phyloP scores from a whole-genome alignment of 2,888 invertebrate species.

The Tuberolachnus salignus region DNA sequence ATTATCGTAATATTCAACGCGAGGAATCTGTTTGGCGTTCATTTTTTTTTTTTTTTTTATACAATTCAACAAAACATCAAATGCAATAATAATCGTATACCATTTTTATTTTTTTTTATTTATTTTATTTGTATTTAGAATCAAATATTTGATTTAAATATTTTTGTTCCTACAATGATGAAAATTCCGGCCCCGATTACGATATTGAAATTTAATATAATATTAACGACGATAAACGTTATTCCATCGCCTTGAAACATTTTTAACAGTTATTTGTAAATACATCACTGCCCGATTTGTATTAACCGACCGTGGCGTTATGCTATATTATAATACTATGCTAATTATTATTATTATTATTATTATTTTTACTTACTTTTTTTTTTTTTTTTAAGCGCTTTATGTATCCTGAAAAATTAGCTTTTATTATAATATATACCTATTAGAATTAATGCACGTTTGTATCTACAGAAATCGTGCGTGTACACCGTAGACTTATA shows the following conservation, averaged over 20 bases:
- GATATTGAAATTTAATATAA: background rate
- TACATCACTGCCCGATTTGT: background rate
- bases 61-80: background rate
- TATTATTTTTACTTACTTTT: background rate
- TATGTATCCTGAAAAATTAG: constrained; percentile 7
- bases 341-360: too few relatives aligned
- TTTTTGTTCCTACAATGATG: too few relatives aligned
- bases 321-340: too few relatives aligned
- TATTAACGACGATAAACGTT: background rate
- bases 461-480: background rate
- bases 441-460: background rate
- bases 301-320: too few relatives aligned
- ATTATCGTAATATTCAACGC: too few relatives aligned
- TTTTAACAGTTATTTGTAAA: background rate
- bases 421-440: background rate
- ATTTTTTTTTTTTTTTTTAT: too few relatives aligned
- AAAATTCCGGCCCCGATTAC: too few relatives aligned
- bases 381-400: background rate
- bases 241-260: background rate
- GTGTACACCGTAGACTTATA: too few relatives aligned
- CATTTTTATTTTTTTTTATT: background rate
- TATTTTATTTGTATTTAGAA: too few relatives aligned
- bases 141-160: too few relatives aligned
- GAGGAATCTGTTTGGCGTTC: too few relatives aligned
- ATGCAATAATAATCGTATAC: too few relatives aligned